Evolutionary conservation across 2,888 invertebrate genomes (phyloP).

Genomic region (Steromphala cineraria): DNA sequence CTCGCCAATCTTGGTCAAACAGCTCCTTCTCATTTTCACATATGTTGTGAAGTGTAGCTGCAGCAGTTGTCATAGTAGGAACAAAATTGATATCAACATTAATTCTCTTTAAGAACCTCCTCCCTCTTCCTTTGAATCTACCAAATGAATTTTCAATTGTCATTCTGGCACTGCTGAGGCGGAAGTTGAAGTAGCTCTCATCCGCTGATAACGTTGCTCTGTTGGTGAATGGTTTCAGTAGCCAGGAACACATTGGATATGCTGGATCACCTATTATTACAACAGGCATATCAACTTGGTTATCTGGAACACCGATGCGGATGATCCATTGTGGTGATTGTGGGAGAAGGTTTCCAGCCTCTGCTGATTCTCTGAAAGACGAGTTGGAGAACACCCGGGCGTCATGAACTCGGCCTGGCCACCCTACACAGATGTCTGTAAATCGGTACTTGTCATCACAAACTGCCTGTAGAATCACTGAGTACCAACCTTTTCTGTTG

Average conservation of each 20-base stretch:
- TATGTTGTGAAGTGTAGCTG: conserved; percentile 27
- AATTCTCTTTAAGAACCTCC: conserved; percentile 18
- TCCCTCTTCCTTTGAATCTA: conserved; percentile 25
- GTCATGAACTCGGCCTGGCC: too few species aligned
- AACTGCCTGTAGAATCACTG: too few species aligned
- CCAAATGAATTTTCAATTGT: conserved; percentile 26
- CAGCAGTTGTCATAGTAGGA: background rate
- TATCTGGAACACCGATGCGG: background rate
- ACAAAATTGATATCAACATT: background rate
- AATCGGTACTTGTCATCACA: too few species aligned
- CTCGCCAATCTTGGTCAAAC: conserved; percentile 4
- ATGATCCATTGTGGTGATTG: too few species aligned
- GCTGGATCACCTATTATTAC: conserved; percentile 29
- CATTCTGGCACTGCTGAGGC: conserved; percentile 24
- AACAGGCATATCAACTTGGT: background rate
- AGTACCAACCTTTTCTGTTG: too few species aligned
- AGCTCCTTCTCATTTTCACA: conserved; percentile 24
- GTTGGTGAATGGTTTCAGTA: conserved; percentile 20
- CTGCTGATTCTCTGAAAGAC: too few species aligned
- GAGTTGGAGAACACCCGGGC: too few species aligned
- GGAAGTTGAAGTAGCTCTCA: conserved; percentile 27
- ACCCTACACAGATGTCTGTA: too few species aligned
- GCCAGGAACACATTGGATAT: conserved; percentile 24
- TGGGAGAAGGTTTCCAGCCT: too few species aligned
- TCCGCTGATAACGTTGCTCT: background rate